These are phyloP conservation scores for Scyliorhinus canicula DNA, from an alignment of 2,797 vertebrate species.

Conservation along the genomic window DNA sequence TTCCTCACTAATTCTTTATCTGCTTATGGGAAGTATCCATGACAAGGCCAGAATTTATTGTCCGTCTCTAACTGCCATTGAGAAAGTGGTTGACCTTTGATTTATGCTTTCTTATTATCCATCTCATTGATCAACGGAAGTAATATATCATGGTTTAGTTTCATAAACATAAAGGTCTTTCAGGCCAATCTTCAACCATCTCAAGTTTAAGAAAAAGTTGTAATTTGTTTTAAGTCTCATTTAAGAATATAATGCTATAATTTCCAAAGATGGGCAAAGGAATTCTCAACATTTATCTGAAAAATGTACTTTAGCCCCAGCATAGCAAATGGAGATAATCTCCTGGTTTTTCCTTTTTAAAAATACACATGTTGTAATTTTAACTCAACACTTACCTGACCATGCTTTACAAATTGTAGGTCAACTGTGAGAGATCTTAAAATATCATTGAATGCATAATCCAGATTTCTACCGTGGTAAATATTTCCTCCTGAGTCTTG, in stretches of 20 bases:
- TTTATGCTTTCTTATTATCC: background rate
- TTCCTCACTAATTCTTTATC: background rate
- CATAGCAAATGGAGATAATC: background rate
- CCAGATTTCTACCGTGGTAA: constrained; percentile 86
- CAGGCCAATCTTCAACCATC: no score
- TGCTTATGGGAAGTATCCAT: background rate
- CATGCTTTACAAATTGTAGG: constrained; percentile 67
- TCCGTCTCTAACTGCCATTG: background rate
- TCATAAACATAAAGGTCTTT: background rate
- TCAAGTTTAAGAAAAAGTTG: background rate
- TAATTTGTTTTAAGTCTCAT: background rate
- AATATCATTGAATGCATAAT: constrained; percentile 64
- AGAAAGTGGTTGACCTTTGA: background rate
- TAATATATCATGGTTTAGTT: background rate
- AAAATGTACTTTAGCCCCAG: background rate
- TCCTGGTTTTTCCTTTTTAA: background rate
- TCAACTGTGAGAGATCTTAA: constrained; percentile 75
- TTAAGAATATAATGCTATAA: background rate
- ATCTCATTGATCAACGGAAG: background rate
- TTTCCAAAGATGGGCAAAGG: background rate
- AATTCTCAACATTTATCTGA: background rate
- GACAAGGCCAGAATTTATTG: background rate
- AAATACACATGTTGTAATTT: background rate
- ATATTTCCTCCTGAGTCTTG: constrained; percentile 74
- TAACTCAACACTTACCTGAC: constrained; percentile 59